Base-by-base conservation (phyloP, 2,113 vertebrate genomes). In the Plotosus lineatus region DNA sequence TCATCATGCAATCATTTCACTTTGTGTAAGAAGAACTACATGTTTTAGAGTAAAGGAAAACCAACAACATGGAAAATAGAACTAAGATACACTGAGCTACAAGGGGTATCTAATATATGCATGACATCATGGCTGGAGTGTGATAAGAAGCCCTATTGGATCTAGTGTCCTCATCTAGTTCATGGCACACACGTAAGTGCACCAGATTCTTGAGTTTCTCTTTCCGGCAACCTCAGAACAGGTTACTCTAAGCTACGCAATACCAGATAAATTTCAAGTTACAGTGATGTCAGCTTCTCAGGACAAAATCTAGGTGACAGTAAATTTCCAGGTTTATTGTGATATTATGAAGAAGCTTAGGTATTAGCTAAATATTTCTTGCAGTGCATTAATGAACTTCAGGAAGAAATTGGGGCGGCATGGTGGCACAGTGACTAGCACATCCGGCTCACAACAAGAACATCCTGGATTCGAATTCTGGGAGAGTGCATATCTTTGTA, bases 51-150 rank as follows among this genome's bases (percentile, higher is more conserved):
- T 8, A 42, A n/a, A 26, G n/a, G 15, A 40, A 28, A 66, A 68
- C 48, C 46, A 66, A 28, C 26, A 28, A 23, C 76, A 50, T 48
- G 58, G 44, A 36, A 65, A 38, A 19, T 28, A n/a, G 36, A 15
- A 26, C 21, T 38, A n/a, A 78, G 33, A 58, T 33, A 6, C 31
- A 19, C 26, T 50, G 21, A 61, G 66, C 51, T 46, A 15, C 68
- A 88, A 85, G 85, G 82, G 87, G 88, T 91, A 90, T 92, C 89
- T 88, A n/a, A 79, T 76, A 88, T 74, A 73, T 23, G 10, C 74
- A 86, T 91, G 87, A 92, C 90, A 91, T 91, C 90, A 88, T 73
- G 82, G 60, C 53, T 28, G 77, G 78, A 68, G 69, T 82, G 86
- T 89, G 58, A 81, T 48, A 87, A 90, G 87, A 63, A 56, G 78